Conservation (phyloP, 2,113 vertebrate species). For the Marmota monax region DNA sequence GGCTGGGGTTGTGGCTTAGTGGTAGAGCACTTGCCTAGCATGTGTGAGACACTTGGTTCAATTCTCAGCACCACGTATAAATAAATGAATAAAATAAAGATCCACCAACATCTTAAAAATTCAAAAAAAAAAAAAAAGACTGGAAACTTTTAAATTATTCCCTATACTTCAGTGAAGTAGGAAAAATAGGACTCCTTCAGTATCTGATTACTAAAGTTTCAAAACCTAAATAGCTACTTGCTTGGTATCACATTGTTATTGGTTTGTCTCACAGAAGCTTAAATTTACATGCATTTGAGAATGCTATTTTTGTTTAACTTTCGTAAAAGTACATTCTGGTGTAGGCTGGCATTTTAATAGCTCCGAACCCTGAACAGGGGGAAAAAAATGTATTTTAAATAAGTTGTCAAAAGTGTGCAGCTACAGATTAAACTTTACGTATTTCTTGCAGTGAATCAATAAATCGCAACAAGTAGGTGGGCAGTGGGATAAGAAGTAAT, state of each 20-base stretch:
- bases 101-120: no score
- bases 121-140: not conserved
- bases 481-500: not conserved
- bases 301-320: not conserved
- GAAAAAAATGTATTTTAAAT: not conserved
- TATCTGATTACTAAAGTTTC: not conserved
- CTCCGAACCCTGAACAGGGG: not conserved
- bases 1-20: no score
- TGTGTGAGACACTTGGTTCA: no score
- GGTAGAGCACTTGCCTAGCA: no score
- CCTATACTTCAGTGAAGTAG: conserved; percentile 5
- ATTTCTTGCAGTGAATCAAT: not conserved
- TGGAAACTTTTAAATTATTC: not conserved
- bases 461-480: not conserved
- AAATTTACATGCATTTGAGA: not conserved
- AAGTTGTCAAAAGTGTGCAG: not conserved
- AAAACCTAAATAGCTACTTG: not conserved
- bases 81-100: no score
- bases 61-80: no score
- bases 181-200: not conserved
- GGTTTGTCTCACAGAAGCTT: not conserved
- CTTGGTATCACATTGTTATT: not conserved
- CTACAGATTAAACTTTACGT: not conserved
- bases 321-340: not conserved
- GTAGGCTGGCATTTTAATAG: not conserved